Evolutionary conservation across 2,113 vertebrate species (phyloP).

Genomic region (Manacus vitellinus): DNA sequence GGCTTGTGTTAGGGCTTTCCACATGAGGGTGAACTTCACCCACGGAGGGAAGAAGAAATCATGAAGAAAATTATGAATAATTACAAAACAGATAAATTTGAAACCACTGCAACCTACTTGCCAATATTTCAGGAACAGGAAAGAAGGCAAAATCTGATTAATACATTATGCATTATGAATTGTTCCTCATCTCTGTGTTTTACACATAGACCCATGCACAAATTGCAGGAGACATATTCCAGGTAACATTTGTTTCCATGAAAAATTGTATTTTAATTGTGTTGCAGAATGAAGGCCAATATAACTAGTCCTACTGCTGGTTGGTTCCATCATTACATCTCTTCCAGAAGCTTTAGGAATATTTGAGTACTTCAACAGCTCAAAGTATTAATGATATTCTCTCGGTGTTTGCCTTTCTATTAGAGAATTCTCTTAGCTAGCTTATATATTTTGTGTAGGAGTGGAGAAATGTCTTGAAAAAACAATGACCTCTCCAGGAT

Average conservation of each 20-base stretch:
- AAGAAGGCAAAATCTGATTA: conserved; percentile 13
- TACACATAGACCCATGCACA: neutral
- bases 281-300: neutral
- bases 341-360: conserved; percentile 1
- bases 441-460: neutral
- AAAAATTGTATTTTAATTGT: neutral
- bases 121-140: conserved; percentile 12
- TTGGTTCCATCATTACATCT: neutral
- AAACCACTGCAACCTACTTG: conserved; percentile 21
- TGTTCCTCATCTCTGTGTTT: neutral
- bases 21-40: conserved; percentile 27
- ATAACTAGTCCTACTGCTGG: neutral
- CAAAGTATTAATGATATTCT: neutral
- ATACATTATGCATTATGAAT: conserved; percentile 13
- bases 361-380: neutral
- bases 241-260: neutral
- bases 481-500: conserved; percentile 39
- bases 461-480: conserved; percentile 25
- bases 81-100: conserved; percentile 3
- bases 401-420: neutral
- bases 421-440: neutral
- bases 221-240: neutral
- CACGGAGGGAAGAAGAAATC: neutral
- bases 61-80: conserved; percentile 22
- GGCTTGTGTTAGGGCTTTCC: neutral